Evolutionary conservation across 2,888 invertebrate genomes (phyloP).

Genomic region (Amitus sp.): DNA sequence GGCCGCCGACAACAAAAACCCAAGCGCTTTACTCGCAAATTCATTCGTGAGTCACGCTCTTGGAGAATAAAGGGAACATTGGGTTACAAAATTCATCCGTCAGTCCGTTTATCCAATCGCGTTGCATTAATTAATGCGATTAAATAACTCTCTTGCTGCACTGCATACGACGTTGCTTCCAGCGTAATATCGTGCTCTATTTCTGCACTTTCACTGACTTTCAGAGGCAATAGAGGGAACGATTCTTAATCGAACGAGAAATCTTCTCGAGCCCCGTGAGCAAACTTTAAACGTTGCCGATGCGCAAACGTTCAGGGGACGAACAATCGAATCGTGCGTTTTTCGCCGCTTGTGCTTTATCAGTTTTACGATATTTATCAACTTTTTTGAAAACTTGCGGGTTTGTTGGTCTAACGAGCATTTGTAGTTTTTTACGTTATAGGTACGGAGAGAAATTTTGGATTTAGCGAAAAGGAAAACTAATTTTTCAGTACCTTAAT

Average conservation of each 20-base stretch:
- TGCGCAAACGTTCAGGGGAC: neutral
- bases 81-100: conserved; percentile 3
- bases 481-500: too few relatives aligned
- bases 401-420: too few relatives aligned
- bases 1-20: neutral
- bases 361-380: too few relatives aligned
- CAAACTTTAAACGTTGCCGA: too few relatives aligned
- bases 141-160: neutral
- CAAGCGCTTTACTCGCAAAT: neutral
- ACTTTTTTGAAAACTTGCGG: too few relatives aligned
- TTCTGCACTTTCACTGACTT: neutral
- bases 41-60: neutral
- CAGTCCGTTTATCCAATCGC: conserved; percentile 3
- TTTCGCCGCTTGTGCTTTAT: too few relatives aligned
- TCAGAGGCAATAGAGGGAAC: neutral
- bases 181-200: conserved; percentile 6
- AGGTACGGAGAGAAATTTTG: too few relatives aligned
- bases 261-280: neutral
- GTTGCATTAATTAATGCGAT: conserved; percentile 5
- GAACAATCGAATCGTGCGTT: neutral
- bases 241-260: conserved; percentile 2
- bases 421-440: too few relatives aligned
- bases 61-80: neutral
- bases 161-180: too few relatives aligned
- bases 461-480: too few relatives aligned